These are phyloP conservation scores for Adineta ricciae DNA, from an alignment of 2,888 invertebrate genomes.

Conservation along the genomic window DNA sequence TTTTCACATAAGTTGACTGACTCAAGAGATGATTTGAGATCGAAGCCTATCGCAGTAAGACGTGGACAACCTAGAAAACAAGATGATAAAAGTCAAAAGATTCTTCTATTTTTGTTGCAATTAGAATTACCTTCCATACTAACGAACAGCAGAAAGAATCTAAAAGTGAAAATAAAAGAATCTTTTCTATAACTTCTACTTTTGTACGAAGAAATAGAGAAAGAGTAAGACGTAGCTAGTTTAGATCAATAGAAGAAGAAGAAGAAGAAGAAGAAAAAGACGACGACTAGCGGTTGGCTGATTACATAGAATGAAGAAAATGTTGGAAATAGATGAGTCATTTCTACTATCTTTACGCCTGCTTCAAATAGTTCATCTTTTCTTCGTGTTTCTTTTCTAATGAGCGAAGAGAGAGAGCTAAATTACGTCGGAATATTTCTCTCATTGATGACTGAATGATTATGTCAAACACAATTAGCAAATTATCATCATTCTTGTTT, in stretches of 20 bases:
- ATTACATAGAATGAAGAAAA: neutral
- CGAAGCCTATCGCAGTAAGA: neutral
- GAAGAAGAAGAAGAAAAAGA: neutral
- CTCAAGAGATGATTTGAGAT: neutral
- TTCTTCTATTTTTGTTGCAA: neutral
- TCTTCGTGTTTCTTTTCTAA: neutral
- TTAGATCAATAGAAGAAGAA: neutral
- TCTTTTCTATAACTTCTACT: neutral
- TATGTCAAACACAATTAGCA: neutral
- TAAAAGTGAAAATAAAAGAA: neutral
- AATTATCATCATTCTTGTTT: no score
- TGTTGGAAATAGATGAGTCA: neutral
- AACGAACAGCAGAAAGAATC: neutral
- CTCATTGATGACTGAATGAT: neutral
- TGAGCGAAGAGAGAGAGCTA: neutral
- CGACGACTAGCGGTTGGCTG: neutral
- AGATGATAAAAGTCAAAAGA: neutral
- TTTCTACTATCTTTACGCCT: neutral
- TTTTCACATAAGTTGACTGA: slow-evolving; percentile 17
- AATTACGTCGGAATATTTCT: neutral
- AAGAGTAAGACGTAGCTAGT: slow-evolving; percentile 3
- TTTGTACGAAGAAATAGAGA: neutral
- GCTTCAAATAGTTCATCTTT: neutral
- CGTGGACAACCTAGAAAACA: neutral
- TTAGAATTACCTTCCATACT: neutral